Evolutionary conservation across 2,888 invertebrate genomes (phyloP).

Genomic region (Xanthostigma xanthostigma): DNA sequence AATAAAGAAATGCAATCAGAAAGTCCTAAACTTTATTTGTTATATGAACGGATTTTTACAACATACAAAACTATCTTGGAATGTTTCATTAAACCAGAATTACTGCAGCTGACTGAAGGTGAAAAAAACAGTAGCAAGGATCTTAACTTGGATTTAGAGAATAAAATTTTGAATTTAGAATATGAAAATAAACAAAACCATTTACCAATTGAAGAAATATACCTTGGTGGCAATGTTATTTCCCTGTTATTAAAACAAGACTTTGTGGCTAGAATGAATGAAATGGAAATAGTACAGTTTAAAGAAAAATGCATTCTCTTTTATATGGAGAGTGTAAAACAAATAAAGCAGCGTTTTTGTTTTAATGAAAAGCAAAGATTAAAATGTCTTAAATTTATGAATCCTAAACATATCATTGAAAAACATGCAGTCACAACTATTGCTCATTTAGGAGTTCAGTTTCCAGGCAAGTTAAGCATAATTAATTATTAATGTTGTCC

Average conservation of each 20-base stretch:
- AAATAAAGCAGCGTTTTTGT: constrained; percentile 6
- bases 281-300: constrained; percentile 3
- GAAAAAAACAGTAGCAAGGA: constrained; percentile 1
- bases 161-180: too few relatives aligned
- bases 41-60: constrained; percentile 7
- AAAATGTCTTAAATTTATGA: too few relatives aligned
- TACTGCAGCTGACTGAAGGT: neutral
- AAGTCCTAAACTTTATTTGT: constrained; percentile 10
- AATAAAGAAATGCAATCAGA: constrained; percentile 12
- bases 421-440: too few relatives aligned
- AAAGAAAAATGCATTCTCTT: constrained; percentile 6
- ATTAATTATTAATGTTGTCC: too few relatives aligned
- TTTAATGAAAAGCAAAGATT: constrained; percentile 2
- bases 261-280: neutral
- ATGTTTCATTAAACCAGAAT: constrained; percentile 8
- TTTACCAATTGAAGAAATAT: too few relatives aligned
- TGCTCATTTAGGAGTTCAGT: too few relatives aligned
- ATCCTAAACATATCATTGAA: too few relatives aligned
- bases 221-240: too few relatives aligned
- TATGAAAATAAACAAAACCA: too few relatives aligned
- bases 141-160: neutral
- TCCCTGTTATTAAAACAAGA: too few relatives aligned
- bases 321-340: constrained; percentile 6
- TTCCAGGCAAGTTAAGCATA: too few relatives aligned
- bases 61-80: constrained; percentile 8